Evolutionary conservation across 2,797 vertebrate genomes (phyloP), one percentile per base, ranked within the genome.

Genomic region (Lophius americanus): DNA sequence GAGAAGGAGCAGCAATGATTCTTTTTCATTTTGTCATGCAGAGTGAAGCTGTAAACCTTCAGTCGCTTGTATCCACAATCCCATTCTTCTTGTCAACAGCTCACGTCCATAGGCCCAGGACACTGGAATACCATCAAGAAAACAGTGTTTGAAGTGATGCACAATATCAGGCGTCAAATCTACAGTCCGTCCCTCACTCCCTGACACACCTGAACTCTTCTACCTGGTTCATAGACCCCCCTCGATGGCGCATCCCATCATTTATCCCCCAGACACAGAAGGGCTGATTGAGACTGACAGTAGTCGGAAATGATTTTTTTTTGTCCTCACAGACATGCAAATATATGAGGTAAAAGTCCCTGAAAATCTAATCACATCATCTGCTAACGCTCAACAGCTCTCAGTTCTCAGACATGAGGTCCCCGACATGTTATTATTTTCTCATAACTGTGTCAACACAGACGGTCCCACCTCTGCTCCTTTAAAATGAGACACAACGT

Each of bases 71-170:
- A 58, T 75, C 58, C 62, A 67, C 64, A 49, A 52, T 67, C 61
- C 51, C 7, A 60, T 80, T 78, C 64, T 85, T 70, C 53, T 47
- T 66, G 80, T 88, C 83, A 87, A 73, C 68, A 64, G 63, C 65
- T 36, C 11, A 12, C 64, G 68, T 70, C 63, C 13, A 68, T 12
- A 62, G 66, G 70, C 60, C 63, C 77, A 62, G 23, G 60, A 49
- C 46, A 76, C 48, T 8, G 32, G 62, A 57, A 52, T 63, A 71
- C 66, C 58, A 70, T 52, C 3, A 54, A 60, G 51, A 69, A 65
- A 65, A 60, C 7, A 49, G 13, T 64, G 59, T 61, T 63, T 70
- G 49, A 79, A 36, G 59, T 63, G 72, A 83, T 68, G 68, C 64
- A 66, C 60, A 68, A 61, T 81, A 82, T 68, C 60, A 5, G 41